Conservation (phyloP, 2,797 vertebrate species). For the Oryzias dopingdopingensis region DNA sequence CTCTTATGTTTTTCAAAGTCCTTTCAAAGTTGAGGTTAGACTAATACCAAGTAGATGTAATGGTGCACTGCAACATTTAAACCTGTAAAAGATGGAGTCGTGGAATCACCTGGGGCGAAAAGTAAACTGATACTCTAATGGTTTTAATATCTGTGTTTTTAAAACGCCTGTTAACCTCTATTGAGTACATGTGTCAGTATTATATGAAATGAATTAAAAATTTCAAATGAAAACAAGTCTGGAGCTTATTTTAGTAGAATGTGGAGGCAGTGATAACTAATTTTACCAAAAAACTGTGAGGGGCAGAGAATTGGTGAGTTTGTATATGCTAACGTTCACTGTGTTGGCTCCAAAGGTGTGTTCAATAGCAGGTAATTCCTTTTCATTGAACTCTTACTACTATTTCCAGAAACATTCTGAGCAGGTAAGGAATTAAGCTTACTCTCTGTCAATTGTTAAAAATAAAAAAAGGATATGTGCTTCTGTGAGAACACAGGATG, state of each 20-base stretch:
- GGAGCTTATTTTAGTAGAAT: slow-evolving; percentile 2
- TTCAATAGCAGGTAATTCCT: slow-evolving; percentile 27
- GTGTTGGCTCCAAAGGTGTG: slow-evolving; percentile 17
- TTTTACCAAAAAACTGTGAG: slow-evolving; percentile 22
- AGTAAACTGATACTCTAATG: slow-evolving; percentile 71
- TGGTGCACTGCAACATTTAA: slow-evolving; percentile 79
- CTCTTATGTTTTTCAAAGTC: slow-evolving; percentile 51
- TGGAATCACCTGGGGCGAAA: slow-evolving; percentile 71
- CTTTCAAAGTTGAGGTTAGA: slow-evolving; percentile 71
- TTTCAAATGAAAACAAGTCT: slow-evolving; percentile 65
- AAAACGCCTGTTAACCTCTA: slow-evolving; percentile 83
- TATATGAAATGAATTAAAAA: slow-evolving; percentile 83
- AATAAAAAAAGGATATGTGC: no score
- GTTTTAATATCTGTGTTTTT: slow-evolving; percentile 86
- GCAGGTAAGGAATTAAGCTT: slow-evolving; percentile 5
- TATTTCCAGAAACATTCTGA: background rate
- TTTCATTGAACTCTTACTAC: slow-evolving; percentile 9
- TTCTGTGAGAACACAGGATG: no score
- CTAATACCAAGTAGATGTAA: slow-evolving; percentile 80
- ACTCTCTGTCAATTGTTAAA: no score
- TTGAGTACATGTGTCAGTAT: slow-evolving; percentile 86
- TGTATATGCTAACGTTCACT: slow-evolving; percentile 19
- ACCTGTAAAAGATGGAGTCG: slow-evolving; percentile 61
- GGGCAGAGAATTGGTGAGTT: slow-evolving; percentile 16
- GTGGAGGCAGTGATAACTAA: slow-evolving; percentile 12